Evolutionary conservation across 2,113 vertebrate species (phyloP).

Genomic region (Gobiocypris rarus): DNA sequence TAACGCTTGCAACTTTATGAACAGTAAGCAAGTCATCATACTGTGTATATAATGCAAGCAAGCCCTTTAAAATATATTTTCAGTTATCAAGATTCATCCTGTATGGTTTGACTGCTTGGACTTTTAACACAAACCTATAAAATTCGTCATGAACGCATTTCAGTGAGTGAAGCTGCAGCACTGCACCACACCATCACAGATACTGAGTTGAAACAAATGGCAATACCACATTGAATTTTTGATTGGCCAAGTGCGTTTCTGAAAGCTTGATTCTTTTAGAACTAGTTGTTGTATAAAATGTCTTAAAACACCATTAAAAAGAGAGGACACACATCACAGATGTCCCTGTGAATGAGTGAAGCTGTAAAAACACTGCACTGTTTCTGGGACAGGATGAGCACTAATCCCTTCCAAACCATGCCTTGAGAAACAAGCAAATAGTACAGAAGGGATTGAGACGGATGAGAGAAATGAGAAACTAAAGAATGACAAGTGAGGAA

Average conservation of each 20-base stretch:
- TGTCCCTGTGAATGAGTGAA: background rate
- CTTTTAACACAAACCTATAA: background rate
- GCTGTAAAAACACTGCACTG: background rate
- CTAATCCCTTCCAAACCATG: slow-evolving; percentile 5
- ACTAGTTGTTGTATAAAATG: too few relatives aligned
- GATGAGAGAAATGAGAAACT: background rate
- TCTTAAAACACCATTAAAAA: background rate
- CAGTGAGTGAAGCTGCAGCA: background rate
- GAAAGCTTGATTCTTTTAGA: too few relatives aligned
- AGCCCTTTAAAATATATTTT: background rate
- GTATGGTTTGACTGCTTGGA: background rate
- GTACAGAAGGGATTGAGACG: background rate
- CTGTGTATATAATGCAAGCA: background rate
- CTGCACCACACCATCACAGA: background rate
- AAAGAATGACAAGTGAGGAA: background rate
- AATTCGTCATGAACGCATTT: background rate
- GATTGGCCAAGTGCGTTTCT: too few relatives aligned
- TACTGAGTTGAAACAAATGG: background rate
- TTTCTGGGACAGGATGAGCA: slow-evolving; percentile 18
- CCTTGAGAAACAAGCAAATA: slow-evolving; percentile 1
- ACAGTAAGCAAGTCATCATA: background rate
- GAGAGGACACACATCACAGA: background rate
- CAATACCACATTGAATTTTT: too few relatives aligned
- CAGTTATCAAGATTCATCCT: background rate
- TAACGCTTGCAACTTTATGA: background rate